Evolutionary conservation across 2,888 invertebrate species (phyloP).

Genomic region (Thereva nobilitata): DNA sequence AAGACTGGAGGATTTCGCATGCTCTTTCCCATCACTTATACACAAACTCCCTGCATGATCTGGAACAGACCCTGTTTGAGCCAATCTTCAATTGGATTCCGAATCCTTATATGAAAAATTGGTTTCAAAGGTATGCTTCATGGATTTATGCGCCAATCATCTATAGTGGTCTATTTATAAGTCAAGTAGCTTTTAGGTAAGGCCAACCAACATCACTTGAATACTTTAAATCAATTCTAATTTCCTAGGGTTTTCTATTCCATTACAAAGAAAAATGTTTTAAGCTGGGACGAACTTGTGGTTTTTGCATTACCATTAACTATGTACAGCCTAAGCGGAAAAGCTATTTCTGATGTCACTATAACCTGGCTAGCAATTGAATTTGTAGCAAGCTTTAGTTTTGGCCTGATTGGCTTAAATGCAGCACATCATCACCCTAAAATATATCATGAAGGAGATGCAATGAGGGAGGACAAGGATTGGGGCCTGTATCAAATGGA

Average conservation of each 20-base stretch:
- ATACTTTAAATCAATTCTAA: background rate
- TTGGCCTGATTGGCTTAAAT: conserved; percentile 68
- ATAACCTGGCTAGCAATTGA: conserved; percentile 64
- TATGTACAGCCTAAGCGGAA: conserved; percentile 56
- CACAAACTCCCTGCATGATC: conserved; percentile 75
- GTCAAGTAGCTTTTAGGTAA: conserved; percentile 17
- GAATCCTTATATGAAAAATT: conserved; percentile 59
- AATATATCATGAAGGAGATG: conserved; percentile 79
- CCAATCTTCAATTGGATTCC: conserved; percentile 72
- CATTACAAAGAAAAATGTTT: conserved; percentile 39
- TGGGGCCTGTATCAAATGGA: conserved; percentile 81
- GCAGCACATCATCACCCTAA: conserved; percentile 81
- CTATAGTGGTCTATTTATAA: conserved; percentile 3
- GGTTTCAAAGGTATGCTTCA: conserved; percentile 60
- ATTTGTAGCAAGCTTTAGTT: conserved; percentile 64
- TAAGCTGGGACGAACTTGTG: conserved; percentile 57
- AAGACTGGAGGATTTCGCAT: conserved; percentile 76
- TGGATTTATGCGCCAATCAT: conserved; percentile 60
- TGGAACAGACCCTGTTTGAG: conserved; percentile 70
- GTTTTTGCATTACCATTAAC: conserved; percentile 57
- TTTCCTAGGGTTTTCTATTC: background rate
- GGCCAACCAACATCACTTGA: background rate
- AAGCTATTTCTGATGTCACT: conserved; percentile 46
- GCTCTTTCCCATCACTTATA: conserved; percentile 78
- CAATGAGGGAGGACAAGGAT: conserved; percentile 62